Conservation (phyloP, 2,888 invertebrate species). For the Litoditis marina region DNA sequence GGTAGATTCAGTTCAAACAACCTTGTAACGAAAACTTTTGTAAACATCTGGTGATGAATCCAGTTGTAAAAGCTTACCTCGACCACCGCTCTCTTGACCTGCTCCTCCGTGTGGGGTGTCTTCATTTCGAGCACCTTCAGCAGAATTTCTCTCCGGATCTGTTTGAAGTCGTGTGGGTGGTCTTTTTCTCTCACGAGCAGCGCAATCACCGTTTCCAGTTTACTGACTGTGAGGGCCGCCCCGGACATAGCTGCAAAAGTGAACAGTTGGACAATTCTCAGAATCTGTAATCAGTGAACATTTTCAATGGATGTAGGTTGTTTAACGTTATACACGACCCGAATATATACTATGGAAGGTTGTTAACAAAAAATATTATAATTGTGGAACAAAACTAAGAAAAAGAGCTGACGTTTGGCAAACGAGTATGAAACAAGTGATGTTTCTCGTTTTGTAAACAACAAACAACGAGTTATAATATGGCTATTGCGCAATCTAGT, state of each 20-base stretch:
- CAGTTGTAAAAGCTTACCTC: neutral
- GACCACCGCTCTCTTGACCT: neutral
- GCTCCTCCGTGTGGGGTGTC: neutral
- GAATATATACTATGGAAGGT: too few relatives aligned
- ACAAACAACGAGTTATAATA: too few relatives aligned
- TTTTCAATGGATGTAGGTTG: too few relatives aligned
- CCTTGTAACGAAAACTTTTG: neutral
- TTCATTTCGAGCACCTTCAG: neutral
- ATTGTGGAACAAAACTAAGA: too few relatives aligned
- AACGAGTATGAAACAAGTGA: too few relatives aligned
- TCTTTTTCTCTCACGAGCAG: neutral
- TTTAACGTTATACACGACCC: too few relatives aligned
- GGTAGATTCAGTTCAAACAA: neutral
- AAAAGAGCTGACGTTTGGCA: too few relatives aligned
- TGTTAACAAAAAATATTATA: too few relatives aligned
- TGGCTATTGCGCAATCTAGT: too few relatives aligned
- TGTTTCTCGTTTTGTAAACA: too few relatives aligned
- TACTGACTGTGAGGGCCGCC: neutral
- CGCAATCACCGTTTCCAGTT: neutral
- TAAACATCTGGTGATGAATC: neutral
- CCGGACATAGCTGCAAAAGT: neutral
- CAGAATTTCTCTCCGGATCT: slow-evolving; percentile 2
- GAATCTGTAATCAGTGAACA: too few relatives aligned
- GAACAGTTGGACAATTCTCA: neutral
- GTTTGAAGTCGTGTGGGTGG: neutral